A percentile compares a stretch with the other conserved stretches of the same genome.
Conservation (phyloP, 2,888 invertebrate genomes). For the Tipula confusa region DNA sequence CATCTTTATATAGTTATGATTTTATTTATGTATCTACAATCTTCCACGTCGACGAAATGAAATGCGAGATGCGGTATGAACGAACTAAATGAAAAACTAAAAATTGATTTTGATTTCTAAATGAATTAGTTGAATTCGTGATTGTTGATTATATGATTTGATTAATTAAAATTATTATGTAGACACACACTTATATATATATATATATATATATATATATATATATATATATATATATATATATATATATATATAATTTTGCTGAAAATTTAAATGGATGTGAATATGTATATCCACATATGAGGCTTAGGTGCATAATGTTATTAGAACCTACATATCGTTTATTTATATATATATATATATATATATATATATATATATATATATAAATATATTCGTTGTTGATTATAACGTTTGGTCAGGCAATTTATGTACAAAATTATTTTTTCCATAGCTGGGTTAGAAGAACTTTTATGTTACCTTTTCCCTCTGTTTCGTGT, state of each 20-base stretch:
- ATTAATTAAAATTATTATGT: background rate
- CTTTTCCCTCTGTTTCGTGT: background rate
- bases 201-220: too few relatives aligned
- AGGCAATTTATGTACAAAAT: conserved; percentile 3
- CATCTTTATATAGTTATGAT: background rate
- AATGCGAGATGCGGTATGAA: too few relatives aligned
- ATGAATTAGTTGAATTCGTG: background rate
- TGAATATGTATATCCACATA: background rate
- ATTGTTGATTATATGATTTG: background rate
- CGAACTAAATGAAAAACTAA: background rate
- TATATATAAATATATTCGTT: too few relatives aligned
- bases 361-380: too few relatives aligned
- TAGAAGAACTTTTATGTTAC: background rate
- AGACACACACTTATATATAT: too few relatives aligned
- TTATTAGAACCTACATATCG: background rate
- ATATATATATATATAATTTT: background rate
- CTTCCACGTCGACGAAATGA: background rate
- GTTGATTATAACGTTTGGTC: conserved; percentile 3
- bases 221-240: too few relatives aligned
- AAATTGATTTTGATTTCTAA: background rate
- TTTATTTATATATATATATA: too few relatives aligned
- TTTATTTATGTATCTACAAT: background rate
- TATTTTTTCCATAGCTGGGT: background rate
- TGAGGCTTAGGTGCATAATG: background rate
- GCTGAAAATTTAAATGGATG: background rate